A percentile compares a stretch with the other conserved stretches of the same genome.
phyloP scores from a whole-genome alignment of 2,797 vertebrate genomes.

The Brachyrhaphis roseni region DNA sequence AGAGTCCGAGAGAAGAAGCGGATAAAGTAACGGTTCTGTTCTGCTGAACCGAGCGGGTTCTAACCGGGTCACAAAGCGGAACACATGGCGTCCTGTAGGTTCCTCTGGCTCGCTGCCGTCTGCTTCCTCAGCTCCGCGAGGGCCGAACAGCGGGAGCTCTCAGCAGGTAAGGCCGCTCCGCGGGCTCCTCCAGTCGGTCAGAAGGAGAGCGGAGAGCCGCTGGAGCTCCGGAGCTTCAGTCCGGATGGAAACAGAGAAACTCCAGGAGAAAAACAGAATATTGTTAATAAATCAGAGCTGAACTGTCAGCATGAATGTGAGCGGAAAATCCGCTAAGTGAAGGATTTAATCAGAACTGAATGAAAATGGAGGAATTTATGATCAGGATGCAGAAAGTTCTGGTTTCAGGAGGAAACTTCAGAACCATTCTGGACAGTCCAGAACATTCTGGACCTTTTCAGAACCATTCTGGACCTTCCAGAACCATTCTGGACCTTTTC shows the following conservation, averaged over 20 bases:
- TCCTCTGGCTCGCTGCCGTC: slow-evolving; percentile 25
- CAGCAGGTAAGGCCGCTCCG: slow-evolving; percentile 67
- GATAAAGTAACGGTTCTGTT: neutral
- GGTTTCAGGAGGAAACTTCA: neutral
- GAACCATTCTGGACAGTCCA: neutral
- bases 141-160: slow-evolving; percentile 48
- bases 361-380: neutral
- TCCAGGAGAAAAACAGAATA: neutral
- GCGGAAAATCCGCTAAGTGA: neutral
- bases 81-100: slow-evolving; percentile 27
- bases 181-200: slow-evolving; percentile 25
- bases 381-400: neutral
- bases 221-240: slow-evolving; percentile 12
- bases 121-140: slow-evolving; percentile 16
- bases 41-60: neutral
- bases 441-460: neutral
- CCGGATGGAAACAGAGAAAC: neutral
- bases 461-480: too few species aligned
- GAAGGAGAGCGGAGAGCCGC: slow-evolving; percentile 27
- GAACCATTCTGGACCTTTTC: too few species aligned
- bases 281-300: neutral
- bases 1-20: neutral
- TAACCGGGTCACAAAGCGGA: neutral
- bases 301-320: neutral
- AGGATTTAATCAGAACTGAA: neutral